Base-by-base conservation (phyloP, 2,113 vertebrate species). In the Delphinus delphis region DNA sequence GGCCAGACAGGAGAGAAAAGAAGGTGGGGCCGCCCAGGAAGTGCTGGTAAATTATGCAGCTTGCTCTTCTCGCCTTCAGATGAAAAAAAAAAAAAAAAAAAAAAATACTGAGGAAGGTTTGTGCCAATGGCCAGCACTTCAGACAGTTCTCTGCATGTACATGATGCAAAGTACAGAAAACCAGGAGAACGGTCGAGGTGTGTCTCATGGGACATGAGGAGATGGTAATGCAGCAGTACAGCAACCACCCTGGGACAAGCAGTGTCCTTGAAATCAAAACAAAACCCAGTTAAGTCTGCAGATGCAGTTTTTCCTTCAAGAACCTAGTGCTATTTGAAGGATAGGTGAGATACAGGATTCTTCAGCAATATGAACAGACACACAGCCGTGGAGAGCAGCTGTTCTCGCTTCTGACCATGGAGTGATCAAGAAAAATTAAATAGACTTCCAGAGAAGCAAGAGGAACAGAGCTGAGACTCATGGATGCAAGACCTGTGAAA, bases 11-110 rank as follows among this genome's bases (percentile, higher is more conserved):
- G 68, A 96, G 84, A 93, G 68, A 93, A 96, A 93, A 74, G 82
- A 98, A 99, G 98, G 97, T 98, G 98, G 98, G 98, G 98, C 97
- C 96, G 97, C 97, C 97, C 86, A 98, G 97, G 97, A 98, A 98
- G 93, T 96, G 96, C 88, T 97, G 94, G 97, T 96, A 98, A 98
- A 98, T 98, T 98, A 97, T 97, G 97, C 88, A 98, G 94, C 97
- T 98, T 98, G 93, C 91, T 98, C 95, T 97, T 97, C 83, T 95
- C 86, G 0, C 92, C 93, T 96, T 96, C 18, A 47, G 15, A 79
- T 62, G 23, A 31, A 62, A 47, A 83, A 88, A 58, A 36, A 23
- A 41, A 44, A 9, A 41, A 44, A 44, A 9, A 41, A 9, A 50
- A 33, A 20, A 55, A n/a, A 2, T 14, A 21, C 14, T 33, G 3